These are phyloP conservation scores for Heteromyza rotundicornis DNA, from an alignment of 2,888 invertebrate genomes.

Conservation along the genomic window DNA sequence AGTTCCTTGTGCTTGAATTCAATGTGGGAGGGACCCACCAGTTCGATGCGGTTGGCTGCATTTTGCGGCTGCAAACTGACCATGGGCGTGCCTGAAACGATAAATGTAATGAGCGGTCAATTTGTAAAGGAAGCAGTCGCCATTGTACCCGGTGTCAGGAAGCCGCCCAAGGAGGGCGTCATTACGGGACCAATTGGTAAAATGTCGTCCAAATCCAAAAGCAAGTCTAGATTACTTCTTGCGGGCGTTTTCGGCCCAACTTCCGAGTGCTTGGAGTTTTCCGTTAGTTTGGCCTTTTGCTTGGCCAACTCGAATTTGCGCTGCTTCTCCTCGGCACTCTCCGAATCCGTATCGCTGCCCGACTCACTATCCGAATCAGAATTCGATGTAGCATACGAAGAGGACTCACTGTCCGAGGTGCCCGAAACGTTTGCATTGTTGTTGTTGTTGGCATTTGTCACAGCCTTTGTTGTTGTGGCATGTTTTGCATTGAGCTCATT, in stretches of 20 bases:
- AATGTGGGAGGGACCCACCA: constrained; percentile 69
- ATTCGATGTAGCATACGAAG: constrained; percentile 35
- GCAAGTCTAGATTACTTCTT: constrained; percentile 78
- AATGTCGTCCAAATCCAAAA: constrained; percentile 81
- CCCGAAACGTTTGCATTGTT: constrained; percentile 38
- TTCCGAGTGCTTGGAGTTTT: constrained; percentile 10
- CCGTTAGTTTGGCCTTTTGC: constrained; percentile 20
- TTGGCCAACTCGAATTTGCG: constrained; percentile 32
- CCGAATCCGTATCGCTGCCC: constrained; percentile 27
- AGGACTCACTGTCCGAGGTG: constrained; percentile 52
- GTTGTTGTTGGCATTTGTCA: constrained; percentile 23
- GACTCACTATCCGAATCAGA: constrained; percentile 15
- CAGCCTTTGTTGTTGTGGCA: constrained; percentile 2
- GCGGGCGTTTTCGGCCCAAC: constrained; percentile 31
- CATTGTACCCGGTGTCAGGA: constrained; percentile 69
- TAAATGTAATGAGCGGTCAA: background rate
- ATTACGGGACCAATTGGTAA: constrained; percentile 71
- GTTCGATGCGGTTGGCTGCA: constrained; percentile 63
- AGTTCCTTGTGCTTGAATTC: constrained; percentile 70
- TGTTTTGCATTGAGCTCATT: no score
- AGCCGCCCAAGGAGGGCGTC: constrained; percentile 83
- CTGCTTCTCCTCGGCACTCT: constrained; percentile 48
- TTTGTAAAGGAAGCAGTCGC: background rate
- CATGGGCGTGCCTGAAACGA: constrained; percentile 45
- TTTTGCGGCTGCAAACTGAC: constrained; percentile 43